phyloP scores from a whole-genome alignment of 2,888 invertebrate species.

The Callyntrura sp. region DNA sequence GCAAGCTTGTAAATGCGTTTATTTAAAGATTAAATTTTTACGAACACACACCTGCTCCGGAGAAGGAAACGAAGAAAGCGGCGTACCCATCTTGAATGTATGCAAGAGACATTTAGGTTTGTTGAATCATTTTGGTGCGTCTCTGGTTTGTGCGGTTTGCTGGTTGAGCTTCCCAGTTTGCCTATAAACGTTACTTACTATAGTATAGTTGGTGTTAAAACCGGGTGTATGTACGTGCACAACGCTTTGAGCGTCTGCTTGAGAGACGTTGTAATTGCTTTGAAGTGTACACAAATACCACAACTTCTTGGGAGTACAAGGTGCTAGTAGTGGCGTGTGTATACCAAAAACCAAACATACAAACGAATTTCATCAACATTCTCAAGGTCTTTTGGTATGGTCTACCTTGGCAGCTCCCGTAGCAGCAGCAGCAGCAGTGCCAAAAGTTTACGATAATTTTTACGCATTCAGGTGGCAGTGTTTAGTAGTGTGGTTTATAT shows the following conservation, averaged over 20 bases:
- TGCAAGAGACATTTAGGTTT: not conserved
- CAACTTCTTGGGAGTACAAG: not conserved
- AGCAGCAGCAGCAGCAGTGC: not conserved
- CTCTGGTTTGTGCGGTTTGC: not conserved
- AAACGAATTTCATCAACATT: slow-evolving; percentile 13
- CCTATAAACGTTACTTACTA: no score
- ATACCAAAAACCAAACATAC: not conserved
- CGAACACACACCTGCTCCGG: not conserved
- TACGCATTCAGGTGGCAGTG: not conserved
- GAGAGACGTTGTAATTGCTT: not conserved
- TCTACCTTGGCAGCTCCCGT: not conserved
- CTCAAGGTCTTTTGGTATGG: slow-evolving; percentile 14
- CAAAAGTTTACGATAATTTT: slow-evolving; percentile 55
- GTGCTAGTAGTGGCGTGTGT: not conserved
- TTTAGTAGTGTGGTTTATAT: slow-evolving; percentile 27
- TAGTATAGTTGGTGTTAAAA: no score
- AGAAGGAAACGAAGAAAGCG: not conserved
- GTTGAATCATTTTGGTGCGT: not conserved
- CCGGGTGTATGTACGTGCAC: no score
- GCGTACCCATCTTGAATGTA: no score
- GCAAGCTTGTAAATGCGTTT: no score
- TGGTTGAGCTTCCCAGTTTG: not conserved
- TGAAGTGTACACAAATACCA: not conserved
- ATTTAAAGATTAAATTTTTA: slow-evolving; percentile 9
- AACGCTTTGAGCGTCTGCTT: no score